Evolutionary conservation across 2,888 invertebrate genomes (phyloP), one percentile per base, ranked within the genome.

Genomic region (Ophion slaviceki): DNA sequence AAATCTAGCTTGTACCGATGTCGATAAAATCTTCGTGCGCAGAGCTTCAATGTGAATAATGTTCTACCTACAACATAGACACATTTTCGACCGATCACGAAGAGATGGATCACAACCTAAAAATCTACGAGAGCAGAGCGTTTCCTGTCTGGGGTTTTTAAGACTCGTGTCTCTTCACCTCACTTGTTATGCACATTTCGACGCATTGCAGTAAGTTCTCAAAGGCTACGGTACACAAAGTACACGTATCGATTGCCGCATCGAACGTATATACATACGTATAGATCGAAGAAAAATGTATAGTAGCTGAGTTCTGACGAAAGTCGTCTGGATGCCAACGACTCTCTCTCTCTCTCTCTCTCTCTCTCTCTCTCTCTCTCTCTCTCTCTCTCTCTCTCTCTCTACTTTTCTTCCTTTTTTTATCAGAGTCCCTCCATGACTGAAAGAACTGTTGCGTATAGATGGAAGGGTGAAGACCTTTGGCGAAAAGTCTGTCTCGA

Each of bases 181-280:
- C 74, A 68, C 68, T 70, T 81, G 78, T 74, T n/a, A 61, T 70
- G 57, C 74, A 64, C 64, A 70, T 70, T 80, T 53, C 82, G 82
- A 85, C 85, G 85, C 82, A 85, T 68, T 85, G 82, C 85, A 82
- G 79, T 76, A 67, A 72, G 76, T 61, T 85, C 59, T 59, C 71
- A 67, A 68, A 72, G 59, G n/a, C 66, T n/a, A 71, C 14, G 24
- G 59, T 45, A 45, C 20, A 40, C 59, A 32, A 61, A 81, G 72
- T 82, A 76, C 78, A 53, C 82, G 71, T 82, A 85, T 85, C 82
- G 85, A 82, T 82, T 75, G 85, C 64, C 71, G 79, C 76, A 72
- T 80, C 28, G 24, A 57, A 71, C 61, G 36, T 74, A 32, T 24
- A 36, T 74, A 40, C 14, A 62, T 24, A 53, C 70, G 45, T 53